These are phyloP conservation scores for Autographa pulchrina DNA, from an alignment of 2,888 invertebrate species.

Conservation along the genomic window DNA sequence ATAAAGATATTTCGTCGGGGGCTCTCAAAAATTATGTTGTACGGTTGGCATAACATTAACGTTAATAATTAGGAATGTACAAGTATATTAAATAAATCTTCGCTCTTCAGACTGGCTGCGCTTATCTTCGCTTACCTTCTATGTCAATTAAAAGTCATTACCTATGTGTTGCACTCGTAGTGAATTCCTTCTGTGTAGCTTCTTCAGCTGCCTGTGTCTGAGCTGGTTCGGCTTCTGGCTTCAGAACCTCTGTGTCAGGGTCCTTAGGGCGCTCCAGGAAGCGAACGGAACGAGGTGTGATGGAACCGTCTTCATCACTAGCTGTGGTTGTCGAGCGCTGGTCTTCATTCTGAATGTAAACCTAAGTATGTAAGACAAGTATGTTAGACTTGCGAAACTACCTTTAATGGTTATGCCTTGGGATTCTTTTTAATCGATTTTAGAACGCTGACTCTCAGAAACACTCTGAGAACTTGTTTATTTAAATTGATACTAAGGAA, in stretches of 20 bases:
- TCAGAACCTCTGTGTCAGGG: conserved; percentile 77
- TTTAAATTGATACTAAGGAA: too few species aligned
- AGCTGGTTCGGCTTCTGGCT: conserved; percentile 60
- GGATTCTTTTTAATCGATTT: too few species aligned
- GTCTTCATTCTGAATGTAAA: conserved; percentile 75
- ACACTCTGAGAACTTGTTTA: too few species aligned
- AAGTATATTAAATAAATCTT: not conserved
- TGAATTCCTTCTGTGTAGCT: conserved; percentile 69
- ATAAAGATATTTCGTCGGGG: not conserved
- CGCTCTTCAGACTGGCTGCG: not conserved
- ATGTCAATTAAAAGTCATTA: conserved; percentile 38
- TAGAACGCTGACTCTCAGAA: too few species aligned
- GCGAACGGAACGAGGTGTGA: conserved; percentile 91
- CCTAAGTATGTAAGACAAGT: conserved; percentile 1
- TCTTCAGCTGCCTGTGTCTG: conserved; percentile 49
- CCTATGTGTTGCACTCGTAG: conserved; percentile 71
- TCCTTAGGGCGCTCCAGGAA: conserved; percentile 89
- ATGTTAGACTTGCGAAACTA: not conserved
- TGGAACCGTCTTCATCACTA: conserved; percentile 89
- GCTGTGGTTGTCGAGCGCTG: conserved; percentile 82
- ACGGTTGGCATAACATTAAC: not conserved
- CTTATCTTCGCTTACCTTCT: not conserved
- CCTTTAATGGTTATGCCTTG: too few species aligned
- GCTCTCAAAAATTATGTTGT: not conserved
- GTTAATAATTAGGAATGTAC: not conserved